phyloP scores from a whole-genome alignment of 2,888 invertebrate species.

The Aspidiotus destructor region DNA sequence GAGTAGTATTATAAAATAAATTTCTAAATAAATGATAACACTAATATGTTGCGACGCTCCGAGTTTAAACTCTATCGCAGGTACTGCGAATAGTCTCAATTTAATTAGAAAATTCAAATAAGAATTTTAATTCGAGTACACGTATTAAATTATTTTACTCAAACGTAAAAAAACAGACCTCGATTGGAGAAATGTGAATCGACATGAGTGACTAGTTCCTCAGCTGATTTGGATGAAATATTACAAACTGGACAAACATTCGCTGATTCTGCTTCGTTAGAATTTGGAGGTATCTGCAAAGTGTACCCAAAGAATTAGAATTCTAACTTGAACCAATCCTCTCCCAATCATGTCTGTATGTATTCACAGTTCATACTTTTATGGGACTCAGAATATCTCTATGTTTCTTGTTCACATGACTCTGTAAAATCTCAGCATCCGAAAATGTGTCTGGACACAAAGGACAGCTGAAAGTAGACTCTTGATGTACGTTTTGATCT shows the following conservation, averaged over 20 bases:
- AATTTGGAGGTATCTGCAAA: no score
- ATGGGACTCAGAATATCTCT: conserved; percentile 66
- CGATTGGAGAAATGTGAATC: conserved; percentile 13
- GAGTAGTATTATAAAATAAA: no score
- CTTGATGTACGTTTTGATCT: background rate
- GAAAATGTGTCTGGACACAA: conserved; percentile 9
- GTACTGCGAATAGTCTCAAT: no score
- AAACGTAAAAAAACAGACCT: background rate
- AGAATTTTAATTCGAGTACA: no score
- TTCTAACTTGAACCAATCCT: no score
- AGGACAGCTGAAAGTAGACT: conserved; percentile 15
- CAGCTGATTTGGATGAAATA: conserved; percentile 10
- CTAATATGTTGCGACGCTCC: no score
- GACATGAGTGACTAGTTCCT: conserved; percentile 13
- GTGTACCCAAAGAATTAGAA: no score
- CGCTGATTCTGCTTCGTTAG: background rate
- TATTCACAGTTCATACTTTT: conserved; percentile 39
- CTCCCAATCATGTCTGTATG: no score
- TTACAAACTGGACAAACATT: conserved; percentile 13
- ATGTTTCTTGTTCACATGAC: conserved; percentile 78
- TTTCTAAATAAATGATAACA: no score
- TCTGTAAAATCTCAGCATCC: conserved; percentile 56
- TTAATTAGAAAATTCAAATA: no score
- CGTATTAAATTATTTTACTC: no score
- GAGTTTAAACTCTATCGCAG: no score